Percentiles rank a stretch among this genome's conserved stretches.
phyloP scores from a whole-genome alignment of 2,113 vertebrate genomes.

The Struthidea cinerea region DNA sequence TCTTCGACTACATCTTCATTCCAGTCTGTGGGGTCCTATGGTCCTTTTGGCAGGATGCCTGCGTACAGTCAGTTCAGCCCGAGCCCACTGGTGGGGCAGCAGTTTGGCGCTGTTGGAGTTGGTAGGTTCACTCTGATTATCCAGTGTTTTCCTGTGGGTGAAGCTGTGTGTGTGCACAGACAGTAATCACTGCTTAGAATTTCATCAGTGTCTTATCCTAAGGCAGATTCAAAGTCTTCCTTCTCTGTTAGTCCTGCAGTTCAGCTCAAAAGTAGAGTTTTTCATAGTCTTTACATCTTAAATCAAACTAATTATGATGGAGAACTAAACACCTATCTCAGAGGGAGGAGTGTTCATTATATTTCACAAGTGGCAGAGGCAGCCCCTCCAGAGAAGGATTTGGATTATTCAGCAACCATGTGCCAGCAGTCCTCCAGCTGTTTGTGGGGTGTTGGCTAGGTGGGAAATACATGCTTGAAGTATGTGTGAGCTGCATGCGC shows the following conservation, averaged over 20 bases:
- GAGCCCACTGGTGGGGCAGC: constrained; percentile 81
- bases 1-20: constrained; percentile 81
- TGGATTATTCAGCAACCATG: neutral
- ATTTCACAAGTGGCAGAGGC: neutral
- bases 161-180: neutral
- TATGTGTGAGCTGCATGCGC: neutral
- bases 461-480: neutral
- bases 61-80: constrained; percentile 89
- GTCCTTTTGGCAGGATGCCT: constrained; percentile 86
- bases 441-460: neutral
- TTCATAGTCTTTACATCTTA: neutral
- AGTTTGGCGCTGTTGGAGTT: constrained; percentile 82
- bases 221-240: neutral
- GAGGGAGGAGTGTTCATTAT: rapidly evolving
- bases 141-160: neutral
- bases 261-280: neutral
- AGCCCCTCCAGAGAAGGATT: neutral
- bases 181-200: neutral
- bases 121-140: constrained; percentile 69
- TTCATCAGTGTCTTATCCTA: neutral
- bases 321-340: neutral
- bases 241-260: neutral
- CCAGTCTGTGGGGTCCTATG: constrained; percentile 85
- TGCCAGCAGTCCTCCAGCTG: neutral
- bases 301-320: neutral